These are phyloP conservation scores for Calyptomena viridis DNA, from an alignment of 2,113 vertebrate genomes.

Conservation along the genomic window DNA sequence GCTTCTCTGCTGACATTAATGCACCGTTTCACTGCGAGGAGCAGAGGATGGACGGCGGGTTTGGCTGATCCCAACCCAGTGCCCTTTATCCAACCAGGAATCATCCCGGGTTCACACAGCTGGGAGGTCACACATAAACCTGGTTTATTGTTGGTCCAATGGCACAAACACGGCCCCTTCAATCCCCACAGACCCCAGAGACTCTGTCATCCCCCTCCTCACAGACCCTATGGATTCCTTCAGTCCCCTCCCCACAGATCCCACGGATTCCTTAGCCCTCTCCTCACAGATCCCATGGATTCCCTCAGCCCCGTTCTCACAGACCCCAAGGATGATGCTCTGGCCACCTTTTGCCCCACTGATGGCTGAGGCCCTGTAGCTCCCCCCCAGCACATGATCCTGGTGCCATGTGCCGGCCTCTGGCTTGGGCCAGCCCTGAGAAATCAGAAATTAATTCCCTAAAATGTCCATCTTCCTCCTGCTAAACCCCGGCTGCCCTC, in stretches of 20 bases:
- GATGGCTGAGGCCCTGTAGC: not conserved
- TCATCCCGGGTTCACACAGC: fast-evolving
- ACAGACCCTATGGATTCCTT: not conserved
- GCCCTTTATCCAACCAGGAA: not conserved
- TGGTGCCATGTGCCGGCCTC: conserved; percentile 44
- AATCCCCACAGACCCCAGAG: fast-evolving
- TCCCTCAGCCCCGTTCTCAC: not conserved
- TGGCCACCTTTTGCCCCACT: not conserved
- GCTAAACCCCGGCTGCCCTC: not conserved
- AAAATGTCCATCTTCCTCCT: not conserved
- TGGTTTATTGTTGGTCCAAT: fast-evolving
- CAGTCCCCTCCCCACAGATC: not conserved
- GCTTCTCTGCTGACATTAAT: not conserved
- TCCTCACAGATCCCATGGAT: not conserved
- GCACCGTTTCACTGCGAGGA: not conserved
- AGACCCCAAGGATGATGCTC: not conserved
- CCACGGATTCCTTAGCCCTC: not conserved
- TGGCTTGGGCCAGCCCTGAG: not conserved
- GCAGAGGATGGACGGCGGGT: not conserved
- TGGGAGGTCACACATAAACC: not conserved
- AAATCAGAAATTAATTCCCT: not conserved
- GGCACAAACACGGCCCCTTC: fast-evolving
- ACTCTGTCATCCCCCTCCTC: not conserved
- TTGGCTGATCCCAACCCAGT: not conserved
- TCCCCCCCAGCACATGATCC: not conserved